Percentiles rank a stretch among this genome's conserved stretches.
Conservation (phyloP, 2,797 vertebrate species). For the Tauraco hartlaubi region DNA sequence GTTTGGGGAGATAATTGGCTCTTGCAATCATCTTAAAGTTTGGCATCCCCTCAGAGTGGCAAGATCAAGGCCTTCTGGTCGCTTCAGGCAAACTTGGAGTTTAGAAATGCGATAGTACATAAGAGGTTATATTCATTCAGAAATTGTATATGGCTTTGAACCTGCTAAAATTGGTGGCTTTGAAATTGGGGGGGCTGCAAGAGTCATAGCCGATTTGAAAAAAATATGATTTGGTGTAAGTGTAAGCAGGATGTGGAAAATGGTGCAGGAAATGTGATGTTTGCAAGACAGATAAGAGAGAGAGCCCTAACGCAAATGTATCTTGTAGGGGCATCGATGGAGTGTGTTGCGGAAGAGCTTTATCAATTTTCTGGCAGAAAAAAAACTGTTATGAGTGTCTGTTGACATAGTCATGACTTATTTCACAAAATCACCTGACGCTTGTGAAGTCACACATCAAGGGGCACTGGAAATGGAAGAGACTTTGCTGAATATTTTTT, state of each 20-base stretch:
- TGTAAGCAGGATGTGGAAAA: constrained; percentile 40
- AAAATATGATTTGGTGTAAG: not conserved
- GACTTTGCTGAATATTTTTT: not conserved
- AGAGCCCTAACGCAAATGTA: not conserved
- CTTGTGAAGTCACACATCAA: not conserved
- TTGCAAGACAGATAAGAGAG: not conserved
- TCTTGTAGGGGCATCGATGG: not conserved
- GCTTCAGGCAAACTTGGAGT: not conserved
- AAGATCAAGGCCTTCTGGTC: not conserved
- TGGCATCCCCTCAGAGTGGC: not conserved
- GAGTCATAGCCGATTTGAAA: not conserved
- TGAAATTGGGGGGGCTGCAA: not conserved
- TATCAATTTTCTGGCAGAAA: not conserved
- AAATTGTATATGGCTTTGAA: not conserved
- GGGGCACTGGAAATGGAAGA: not conserved
- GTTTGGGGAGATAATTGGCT: not conserved
- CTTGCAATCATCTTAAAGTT: not conserved
- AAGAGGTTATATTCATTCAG: not conserved
- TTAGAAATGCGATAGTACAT: not conserved
- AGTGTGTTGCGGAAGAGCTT: not conserved
- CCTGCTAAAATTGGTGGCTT: not conserved
- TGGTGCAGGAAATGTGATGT: not conserved
- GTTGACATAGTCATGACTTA: not conserved
- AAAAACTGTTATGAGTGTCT: not conserved
- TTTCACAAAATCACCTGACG: not conserved